Percentiles rank a stretch among this genome's conserved stretches.
phyloP scores from a whole-genome alignment of 2,113 vertebrate genomes.

The Monopterus albus region DNA sequence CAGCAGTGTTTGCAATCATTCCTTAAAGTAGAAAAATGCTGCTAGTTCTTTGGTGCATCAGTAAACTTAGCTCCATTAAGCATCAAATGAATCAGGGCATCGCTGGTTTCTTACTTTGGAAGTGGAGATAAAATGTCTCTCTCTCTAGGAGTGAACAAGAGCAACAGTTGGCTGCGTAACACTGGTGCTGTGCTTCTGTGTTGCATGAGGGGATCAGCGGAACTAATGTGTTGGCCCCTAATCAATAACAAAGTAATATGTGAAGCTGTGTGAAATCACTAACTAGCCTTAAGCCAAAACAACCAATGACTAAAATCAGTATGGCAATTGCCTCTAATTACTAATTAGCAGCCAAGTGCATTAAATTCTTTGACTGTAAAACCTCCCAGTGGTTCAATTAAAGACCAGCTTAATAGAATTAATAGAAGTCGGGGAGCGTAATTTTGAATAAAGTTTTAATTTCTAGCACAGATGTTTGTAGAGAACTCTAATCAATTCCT shows the following conservation, averaged over 20 bases:
- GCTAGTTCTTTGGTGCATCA: slow-evolving; percentile 6
- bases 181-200: slow-evolving; percentile 23
- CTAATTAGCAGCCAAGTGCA: slow-evolving; percentile 59
- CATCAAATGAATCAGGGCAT: slow-evolving; percentile 54
- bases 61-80: slow-evolving; percentile 45
- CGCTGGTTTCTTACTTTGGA: slow-evolving; percentile 72
- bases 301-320: slow-evolving; percentile 56
- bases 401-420: slow-evolving; percentile 54
- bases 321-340: slow-evolving; percentile 68
- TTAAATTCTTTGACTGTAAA: slow-evolving; percentile 54
- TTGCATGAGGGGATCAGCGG: slow-evolving; percentile 23
- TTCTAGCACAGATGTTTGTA: slow-evolving; percentile 43
- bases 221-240: slow-evolving; percentile 30
- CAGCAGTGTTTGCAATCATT: background rate
- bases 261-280: slow-evolving; percentile 55
- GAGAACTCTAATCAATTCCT: slow-evolving; percentile 7
- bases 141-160: slow-evolving; percentile 54
- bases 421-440: slow-evolving; percentile 22
- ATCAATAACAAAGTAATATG: slow-evolving; percentile 67
- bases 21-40: slow-evolving; percentile 13
- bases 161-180: slow-evolving; percentile 38
- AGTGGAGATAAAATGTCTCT: slow-evolving; percentile 48
- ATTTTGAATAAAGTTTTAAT: slow-evolving; percentile 52
- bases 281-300: slow-evolving; percentile 57
- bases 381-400: slow-evolving; percentile 60